phyloP scores from a whole-genome alignment of 2,888 invertebrate genomes.

The Acanthococcus lagerstroemiae region DNA sequence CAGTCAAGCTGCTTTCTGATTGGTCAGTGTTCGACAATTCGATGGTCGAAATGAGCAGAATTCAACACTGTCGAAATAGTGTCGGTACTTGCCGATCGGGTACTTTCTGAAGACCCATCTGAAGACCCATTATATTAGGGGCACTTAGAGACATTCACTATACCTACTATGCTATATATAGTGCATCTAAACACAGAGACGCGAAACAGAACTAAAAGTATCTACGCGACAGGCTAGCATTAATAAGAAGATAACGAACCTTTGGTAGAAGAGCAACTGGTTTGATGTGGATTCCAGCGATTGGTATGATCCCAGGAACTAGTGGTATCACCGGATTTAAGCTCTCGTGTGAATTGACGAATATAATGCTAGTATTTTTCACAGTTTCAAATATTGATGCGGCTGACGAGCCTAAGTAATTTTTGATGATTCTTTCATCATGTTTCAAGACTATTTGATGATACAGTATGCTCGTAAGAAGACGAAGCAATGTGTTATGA shows the following conservation, averaged over 20 bases:
- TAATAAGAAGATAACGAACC: not conserved
- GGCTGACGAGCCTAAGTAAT: not conserved
- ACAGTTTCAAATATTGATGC: not conserved
- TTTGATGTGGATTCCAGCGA: conserved; percentile 18
- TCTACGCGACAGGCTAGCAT: too few species aligned
- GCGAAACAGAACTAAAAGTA: too few species aligned
- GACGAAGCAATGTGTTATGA: conserved; percentile 1
- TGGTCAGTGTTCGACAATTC: too few species aligned
- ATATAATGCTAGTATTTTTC: conserved; percentile 18
- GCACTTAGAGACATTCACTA: too few species aligned
- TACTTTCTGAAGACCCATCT: too few species aligned
- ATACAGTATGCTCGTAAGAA: not conserved
- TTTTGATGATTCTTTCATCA: not conserved
- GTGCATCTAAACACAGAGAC: too few species aligned
- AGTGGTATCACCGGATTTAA: conserved; percentile 1
- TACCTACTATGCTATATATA: too few species aligned
- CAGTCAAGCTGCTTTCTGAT: too few species aligned
- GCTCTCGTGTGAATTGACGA: not conserved
- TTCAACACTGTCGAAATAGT: too few species aligned
- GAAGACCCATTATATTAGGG: too few species aligned
- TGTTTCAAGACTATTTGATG: not conserved
- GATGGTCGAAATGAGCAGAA: too few species aligned
- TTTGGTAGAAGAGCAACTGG: not conserved
- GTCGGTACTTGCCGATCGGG: too few species aligned
- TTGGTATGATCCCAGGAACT: conserved; percentile 1